Evolutionary conservation across 1,140 invertebrate genomes (phyloP).

Genomic region (Heliconius eleuchia): DNA sequence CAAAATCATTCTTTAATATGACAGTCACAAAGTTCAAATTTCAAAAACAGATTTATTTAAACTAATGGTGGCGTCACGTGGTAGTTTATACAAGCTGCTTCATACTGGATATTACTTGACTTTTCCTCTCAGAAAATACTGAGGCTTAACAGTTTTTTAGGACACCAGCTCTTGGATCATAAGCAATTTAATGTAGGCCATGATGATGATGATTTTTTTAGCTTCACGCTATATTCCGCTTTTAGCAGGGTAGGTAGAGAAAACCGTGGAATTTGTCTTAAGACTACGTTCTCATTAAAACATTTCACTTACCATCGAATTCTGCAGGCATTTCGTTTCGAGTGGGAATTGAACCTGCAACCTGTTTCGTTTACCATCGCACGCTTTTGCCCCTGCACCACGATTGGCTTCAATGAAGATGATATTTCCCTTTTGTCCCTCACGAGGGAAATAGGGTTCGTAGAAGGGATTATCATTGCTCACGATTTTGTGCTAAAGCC

Average conservation of each 20-base stretch:
- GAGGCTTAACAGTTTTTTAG: background rate
- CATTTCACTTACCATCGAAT: no score
- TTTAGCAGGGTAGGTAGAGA: background rate
- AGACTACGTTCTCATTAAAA: no score
- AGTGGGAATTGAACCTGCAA: no score
- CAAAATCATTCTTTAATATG: background rate
- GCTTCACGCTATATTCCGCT: background rate
- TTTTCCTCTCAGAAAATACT: background rate
- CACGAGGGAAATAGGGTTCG: no score
- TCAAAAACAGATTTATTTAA: background rate
- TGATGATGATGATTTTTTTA: background rate
- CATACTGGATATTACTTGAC: background rate
- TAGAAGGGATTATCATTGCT: no score
- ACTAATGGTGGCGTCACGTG: background rate
- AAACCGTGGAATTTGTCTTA: no score
- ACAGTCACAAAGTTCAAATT: background rate
- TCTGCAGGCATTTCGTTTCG: no score
- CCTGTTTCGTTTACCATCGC: no score
- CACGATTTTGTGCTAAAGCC: no score
- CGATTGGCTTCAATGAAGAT: no score
- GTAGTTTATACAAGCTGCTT: slow-evolving; percentile 2
- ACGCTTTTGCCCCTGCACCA: no score
- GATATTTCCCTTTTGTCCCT: no score
- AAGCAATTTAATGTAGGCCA: background rate
- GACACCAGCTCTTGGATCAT: background rate